A percentile compares a stretch with the other conserved stretches of the same genome.
Conservation (phyloP, 2,113 vertebrate species). For the Athene cunicularia region DNA sequence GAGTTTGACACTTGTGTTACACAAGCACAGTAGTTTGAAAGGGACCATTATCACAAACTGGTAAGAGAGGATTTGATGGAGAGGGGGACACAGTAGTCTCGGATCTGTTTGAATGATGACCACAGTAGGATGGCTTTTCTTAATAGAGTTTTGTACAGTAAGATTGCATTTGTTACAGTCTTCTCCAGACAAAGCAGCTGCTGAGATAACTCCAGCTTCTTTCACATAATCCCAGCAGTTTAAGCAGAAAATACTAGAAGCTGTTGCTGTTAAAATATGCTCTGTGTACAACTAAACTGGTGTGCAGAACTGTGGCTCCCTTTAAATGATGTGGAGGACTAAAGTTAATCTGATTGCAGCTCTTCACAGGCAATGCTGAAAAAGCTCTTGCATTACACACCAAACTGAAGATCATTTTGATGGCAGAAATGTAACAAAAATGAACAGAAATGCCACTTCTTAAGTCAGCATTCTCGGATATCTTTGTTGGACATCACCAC, state of each 20-base stretch:
- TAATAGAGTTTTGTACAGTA: neutral
- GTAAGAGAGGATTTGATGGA: neutral
- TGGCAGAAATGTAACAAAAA: neutral
- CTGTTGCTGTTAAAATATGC: neutral
- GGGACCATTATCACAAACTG: neutral
- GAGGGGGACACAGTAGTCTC: neutral
- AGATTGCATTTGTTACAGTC: neutral
- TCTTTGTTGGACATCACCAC: neutral
- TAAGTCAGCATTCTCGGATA: neutral
- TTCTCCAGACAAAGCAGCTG: neutral
- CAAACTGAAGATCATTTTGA: neutral
- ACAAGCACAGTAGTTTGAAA: neutral
- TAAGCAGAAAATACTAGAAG: neutral
- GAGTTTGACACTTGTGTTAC: neutral
- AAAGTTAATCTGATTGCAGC: neutral
- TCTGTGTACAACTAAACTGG: neutral
- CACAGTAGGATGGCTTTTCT: neutral
- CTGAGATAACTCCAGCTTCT: conserved; percentile 24
- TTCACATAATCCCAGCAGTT: neutral
- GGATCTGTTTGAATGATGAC: neutral
- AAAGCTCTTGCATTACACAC: conserved; percentile 22
- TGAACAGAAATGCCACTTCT: neutral
- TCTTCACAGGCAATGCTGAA: neutral
- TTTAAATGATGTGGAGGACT: neutral
- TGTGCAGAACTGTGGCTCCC: neutral